phyloP scores from a whole-genome alignment of 2,113 vertebrate genomes.

The Hoplias malabaricus region DNA sequence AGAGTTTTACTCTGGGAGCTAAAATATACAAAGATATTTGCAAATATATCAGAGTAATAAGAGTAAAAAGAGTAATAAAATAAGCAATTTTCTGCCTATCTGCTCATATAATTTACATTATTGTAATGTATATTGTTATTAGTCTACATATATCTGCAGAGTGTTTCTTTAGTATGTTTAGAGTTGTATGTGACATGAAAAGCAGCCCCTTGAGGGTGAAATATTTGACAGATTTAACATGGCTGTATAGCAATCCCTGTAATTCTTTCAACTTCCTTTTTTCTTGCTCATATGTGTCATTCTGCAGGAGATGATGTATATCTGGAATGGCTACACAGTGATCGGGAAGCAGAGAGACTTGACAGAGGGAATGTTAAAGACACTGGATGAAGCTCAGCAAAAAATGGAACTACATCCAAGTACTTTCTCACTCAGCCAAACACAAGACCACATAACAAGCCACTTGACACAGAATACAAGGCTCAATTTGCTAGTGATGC shows the following conservation, averaged over 20 bases:
- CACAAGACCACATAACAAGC: neutral
- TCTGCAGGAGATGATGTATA: constrained; percentile 97
- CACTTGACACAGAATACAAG: neutral
- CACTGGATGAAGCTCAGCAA: constrained; percentile 83
- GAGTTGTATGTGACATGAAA: neutral
- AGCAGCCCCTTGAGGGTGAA: neutral
- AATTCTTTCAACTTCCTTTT: neutral
- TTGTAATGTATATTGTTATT: neutral
- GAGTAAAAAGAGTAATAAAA: neutral
- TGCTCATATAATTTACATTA: neutral
- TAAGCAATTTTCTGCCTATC: neutral
- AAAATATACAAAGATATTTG: too few relatives aligned
- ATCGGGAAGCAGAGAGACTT: constrained; percentile 91
- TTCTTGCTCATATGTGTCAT: constrained; percentile 5
- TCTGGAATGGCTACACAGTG: constrained; percentile 97
- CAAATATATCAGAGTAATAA: neutral
- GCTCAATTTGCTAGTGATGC: neutral
- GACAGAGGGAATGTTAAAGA: constrained; percentile 89
- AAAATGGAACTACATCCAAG: constrained; percentile 80
- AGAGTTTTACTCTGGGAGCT: too few relatives aligned
- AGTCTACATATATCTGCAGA: neutral
- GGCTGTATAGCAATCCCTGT: neutral
- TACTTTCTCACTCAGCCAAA: constrained; percentile 56
- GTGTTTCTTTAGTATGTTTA: too few relatives aligned
- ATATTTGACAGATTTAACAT: neutral